These are phyloP conservation scores for Lithophane socia DNA, from an alignment of 2,888 invertebrate species.

Conservation along the genomic window DNA sequence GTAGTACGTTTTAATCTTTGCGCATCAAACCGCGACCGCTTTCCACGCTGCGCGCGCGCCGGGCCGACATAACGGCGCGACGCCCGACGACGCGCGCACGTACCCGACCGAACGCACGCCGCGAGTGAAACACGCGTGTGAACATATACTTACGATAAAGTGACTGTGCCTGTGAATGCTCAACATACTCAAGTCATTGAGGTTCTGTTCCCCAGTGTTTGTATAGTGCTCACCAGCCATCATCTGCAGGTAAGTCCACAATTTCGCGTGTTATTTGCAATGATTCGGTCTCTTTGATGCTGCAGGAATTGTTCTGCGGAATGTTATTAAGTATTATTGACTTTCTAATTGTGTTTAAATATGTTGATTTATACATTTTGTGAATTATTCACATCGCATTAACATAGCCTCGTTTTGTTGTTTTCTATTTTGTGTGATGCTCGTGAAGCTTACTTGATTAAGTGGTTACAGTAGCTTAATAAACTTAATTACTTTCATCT, in stretches of 20 bases:
- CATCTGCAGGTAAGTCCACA: constrained; percentile 58
- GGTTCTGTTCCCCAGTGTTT: constrained; percentile 44
- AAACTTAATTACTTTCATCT: constrained; percentile 25
- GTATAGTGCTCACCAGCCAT: constrained; percentile 15
- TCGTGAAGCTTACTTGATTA: constrained; percentile 28
- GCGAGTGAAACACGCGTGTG: constrained; percentile 73
- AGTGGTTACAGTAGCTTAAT: constrained; percentile 18
- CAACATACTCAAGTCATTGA: constrained; percentile 40
- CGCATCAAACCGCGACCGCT: constrained; percentile 76
- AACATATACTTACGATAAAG: constrained; percentile 65
- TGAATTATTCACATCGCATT: constrained; percentile 61
- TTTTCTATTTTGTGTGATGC: constrained; percentile 54
- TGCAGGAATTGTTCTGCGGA: constrained; percentile 64
- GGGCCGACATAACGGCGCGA: constrained; percentile 85
- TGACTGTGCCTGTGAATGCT: constrained; percentile 72
- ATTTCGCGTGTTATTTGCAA: constrained; percentile 64
- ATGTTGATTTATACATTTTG: constrained; percentile 71
- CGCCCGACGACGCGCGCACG: constrained; percentile 73
- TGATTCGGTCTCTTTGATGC: constrained; percentile 67
- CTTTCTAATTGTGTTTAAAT: constrained; percentile 70
- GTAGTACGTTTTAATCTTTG: constrained; percentile 72
- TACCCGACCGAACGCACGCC: constrained; percentile 46
- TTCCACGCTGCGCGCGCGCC: constrained; percentile 75
- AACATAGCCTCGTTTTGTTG: constrained; percentile 54
- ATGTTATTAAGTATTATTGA: constrained; percentile 68